These are phyloP conservation scores for Galaxea fascicularis DNA, from an alignment of 92 coral and sea anemone species.

Conservation along the genomic window DNA sequence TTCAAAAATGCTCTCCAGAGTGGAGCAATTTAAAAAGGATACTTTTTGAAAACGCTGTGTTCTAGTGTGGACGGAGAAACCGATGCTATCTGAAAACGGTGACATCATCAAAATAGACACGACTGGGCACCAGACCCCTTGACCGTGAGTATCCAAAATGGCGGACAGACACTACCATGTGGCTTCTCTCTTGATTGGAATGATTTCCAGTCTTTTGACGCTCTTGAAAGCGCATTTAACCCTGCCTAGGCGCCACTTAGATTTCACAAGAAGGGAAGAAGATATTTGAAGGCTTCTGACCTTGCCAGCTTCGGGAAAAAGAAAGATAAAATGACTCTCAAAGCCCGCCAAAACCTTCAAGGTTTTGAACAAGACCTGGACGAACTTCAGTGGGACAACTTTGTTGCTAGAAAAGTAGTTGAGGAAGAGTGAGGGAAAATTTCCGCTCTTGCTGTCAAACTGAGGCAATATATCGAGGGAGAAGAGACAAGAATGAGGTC, in stretches of 20 bases:
- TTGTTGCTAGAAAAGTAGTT: constrained; percentile 37
- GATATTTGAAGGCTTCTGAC: constrained; percentile 5
- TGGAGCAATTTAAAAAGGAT: too few relatives aligned
- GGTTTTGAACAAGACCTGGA: constrained; percentile 42
- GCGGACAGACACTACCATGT: too few relatives aligned
- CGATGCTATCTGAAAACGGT: too few relatives aligned
- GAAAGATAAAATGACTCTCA: constrained; percentile 41
- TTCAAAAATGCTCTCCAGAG: too few relatives aligned
- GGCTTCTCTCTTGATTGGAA: constrained; percentile 25
- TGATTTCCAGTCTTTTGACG: constrained; percentile 49
- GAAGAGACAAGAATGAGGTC: constrained; percentile 49
- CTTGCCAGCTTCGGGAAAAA: constrained; percentile 23
- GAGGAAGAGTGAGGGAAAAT: constrained; percentile 55
- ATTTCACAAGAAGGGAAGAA: constrained; percentile 39
- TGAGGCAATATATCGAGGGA: constrained; percentile 56
- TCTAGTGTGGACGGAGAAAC: not conserved
- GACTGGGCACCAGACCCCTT: too few relatives aligned
- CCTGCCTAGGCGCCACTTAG: constrained; percentile 29
- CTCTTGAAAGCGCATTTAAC: constrained; percentile 46
- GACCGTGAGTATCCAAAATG: too few relatives aligned
- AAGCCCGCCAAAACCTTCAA: not conserved
- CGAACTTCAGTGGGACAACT: constrained; percentile 55
- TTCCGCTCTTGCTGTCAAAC: constrained; percentile 45
- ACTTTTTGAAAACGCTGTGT: not conserved
- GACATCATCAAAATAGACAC: too few relatives aligned